These are phyloP conservation scores for Toxotes lorentzi DNA, from an alignment of 2,797 vertebrate genomes.

Conservation along the genomic window DNA sequence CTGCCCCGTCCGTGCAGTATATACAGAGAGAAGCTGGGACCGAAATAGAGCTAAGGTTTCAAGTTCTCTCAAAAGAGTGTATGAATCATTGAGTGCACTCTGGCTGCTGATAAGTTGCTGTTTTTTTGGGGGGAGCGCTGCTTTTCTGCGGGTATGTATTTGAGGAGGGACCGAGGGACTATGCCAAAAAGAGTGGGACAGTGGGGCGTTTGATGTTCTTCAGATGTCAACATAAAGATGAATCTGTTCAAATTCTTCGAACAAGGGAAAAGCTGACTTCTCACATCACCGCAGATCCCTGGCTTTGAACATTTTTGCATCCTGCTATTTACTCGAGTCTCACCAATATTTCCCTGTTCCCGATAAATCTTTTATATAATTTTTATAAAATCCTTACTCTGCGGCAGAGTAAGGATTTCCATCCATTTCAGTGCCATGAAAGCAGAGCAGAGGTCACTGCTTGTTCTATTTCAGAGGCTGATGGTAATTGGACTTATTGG, in stretches of 20 bases:
- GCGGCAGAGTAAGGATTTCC: constrained; percentile 9
- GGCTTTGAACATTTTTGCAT: constrained; percentile 19
- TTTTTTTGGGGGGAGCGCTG: constrained; percentile 49
- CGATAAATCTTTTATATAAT: constrained; percentile 21
- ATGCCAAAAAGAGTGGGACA: constrained; percentile 45
- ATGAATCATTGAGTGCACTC: constrained; percentile 84
- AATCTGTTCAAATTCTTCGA: constrained; percentile 28
- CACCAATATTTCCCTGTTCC: constrained; percentile 20
- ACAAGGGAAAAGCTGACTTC: constrained; percentile 24
- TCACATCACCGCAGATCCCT: constrained; percentile 11
- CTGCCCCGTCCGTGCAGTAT: constrained; percentile 68
- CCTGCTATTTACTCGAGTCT: constrained; percentile 23
- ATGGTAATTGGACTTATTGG: constrained; percentile 84
- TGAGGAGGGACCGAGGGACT: constrained; percentile 50
- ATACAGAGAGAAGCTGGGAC: constrained; percentile 67
- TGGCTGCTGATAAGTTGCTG: constrained; percentile 72
- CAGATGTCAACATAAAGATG: constrained; percentile 38
- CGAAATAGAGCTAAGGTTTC: constrained; percentile 83
- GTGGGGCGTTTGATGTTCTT: constrained; percentile 45
- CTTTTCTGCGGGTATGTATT: constrained; percentile 59
- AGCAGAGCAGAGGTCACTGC: constrained; percentile 69
- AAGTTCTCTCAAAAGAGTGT: constrained; percentile 81
- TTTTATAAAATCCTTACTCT: constrained; percentile 13
- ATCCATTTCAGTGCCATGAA: constrained; percentile 52
- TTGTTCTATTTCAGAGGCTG: constrained; percentile 73